Conservation (phyloP, 1,140 invertebrate genomes). For the Manduca sexta region DNA sequence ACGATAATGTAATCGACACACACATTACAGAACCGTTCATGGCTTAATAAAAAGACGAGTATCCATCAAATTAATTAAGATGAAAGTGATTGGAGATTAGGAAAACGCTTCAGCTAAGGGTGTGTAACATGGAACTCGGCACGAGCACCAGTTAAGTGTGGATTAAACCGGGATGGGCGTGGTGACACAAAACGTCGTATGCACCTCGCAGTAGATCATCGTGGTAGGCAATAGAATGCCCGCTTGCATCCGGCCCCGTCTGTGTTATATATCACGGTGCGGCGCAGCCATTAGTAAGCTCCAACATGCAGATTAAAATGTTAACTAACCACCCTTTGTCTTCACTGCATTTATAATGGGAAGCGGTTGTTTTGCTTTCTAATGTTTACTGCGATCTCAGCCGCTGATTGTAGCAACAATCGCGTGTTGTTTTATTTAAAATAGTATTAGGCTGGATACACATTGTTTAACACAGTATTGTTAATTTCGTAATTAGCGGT, state of each 20-base stretch:
- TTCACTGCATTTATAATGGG: constrained; percentile 29
- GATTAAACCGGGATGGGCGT: constrained; percentile 1
- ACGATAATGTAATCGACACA: too few species aligned
- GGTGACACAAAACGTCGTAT: constrained; percentile 11
- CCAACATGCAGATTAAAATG: constrained; percentile 50
- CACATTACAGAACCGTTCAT: too few species aligned
- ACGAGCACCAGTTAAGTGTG: not conserved
- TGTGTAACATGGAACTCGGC: too few species aligned
- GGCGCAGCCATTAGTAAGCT: constrained; percentile 33
- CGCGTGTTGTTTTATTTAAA: constrained; percentile 20
- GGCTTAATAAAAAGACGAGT: too few species aligned
- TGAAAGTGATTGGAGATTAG: too few species aligned
- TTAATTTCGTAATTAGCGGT: too few species aligned
- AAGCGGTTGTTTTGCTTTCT: constrained; percentile 23
- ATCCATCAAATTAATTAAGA: too few species aligned
- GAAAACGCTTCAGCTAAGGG: too few species aligned
- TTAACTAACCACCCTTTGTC: constrained; percentile 44
- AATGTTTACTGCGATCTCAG: constrained; percentile 24
- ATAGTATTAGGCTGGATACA: constrained; percentile 7
- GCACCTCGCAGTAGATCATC: constrained; percentile 33
- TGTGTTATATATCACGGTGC: constrained; percentile 29
- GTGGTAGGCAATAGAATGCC: constrained; percentile 30
- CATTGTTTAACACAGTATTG: not conserved
- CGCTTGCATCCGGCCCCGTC: constrained; percentile 21
- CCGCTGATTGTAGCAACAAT: constrained; percentile 16